These are phyloP conservation scores for Anarhynchus alexandrinus DNA, from an alignment of 2,113 vertebrate genomes.

Conservation along the genomic window DNA sequence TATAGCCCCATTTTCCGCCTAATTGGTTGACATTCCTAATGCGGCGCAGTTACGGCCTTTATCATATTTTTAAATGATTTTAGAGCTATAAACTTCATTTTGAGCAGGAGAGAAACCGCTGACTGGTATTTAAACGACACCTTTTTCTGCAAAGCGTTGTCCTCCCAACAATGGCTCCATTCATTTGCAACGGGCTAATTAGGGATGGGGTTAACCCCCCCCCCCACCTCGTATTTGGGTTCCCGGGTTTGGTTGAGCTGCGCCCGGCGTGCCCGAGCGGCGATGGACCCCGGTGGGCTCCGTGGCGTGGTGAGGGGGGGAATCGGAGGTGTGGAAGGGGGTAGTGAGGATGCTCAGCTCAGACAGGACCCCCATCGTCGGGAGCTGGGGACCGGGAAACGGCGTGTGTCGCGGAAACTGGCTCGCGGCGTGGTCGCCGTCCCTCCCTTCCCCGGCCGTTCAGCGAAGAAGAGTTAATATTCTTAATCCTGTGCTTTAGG, in stretches of 20 bases:
- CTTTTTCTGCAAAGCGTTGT: not conserved
- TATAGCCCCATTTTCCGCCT: not conserved
- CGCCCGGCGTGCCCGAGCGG: not conserved
- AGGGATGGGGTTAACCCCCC: not conserved
- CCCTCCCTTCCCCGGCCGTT: no score
- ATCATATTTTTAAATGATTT: not conserved
- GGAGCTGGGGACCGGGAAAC: not conserved
- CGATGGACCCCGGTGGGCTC: slow-evolving; percentile 76
- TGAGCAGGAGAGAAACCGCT: not conserved
- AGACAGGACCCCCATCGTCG: not conserved
- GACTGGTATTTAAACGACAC: not conserved
- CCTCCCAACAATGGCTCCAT: slow-evolving; percentile 26
- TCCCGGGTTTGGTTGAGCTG: slow-evolving; percentile 23
- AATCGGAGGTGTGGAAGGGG: slow-evolving; percentile 58
- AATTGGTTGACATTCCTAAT: slow-evolving; percentile 32
- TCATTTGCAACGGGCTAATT: slow-evolving; percentile 38
- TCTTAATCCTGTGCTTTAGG: not conserved
- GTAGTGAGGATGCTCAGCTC: not conserved
- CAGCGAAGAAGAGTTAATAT: not conserved
- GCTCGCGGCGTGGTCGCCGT: not conserved
- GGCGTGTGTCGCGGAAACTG: not conserved
- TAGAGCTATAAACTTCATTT: slow-evolving; percentile 4
- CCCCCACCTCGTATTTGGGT: not conserved
- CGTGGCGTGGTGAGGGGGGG: slow-evolving; percentile 68
- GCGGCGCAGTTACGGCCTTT: not conserved